A percentile compares a stretch with the other conserved stretches of the same genome.
Evolutionary conservation across 2,888 invertebrate genomes (phyloP).

Genomic region (Pterostichus madidus): DNA sequence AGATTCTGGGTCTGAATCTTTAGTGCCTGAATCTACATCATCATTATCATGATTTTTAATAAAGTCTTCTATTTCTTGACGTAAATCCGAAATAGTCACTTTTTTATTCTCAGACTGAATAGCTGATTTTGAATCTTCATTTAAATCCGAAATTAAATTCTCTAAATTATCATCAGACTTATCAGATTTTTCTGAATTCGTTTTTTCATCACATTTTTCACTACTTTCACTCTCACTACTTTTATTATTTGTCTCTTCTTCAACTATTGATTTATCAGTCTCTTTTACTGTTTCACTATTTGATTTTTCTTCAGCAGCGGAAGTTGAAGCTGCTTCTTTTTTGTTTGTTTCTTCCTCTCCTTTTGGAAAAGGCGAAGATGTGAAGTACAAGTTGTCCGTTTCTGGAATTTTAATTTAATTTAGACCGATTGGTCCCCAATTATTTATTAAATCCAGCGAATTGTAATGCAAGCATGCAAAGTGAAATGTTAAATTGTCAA

Average conservation of each 20-base stretch:
- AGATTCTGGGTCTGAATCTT: not conserved
- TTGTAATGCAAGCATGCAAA: constrained; percentile 18
- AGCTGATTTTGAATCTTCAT: constrained; percentile 19
- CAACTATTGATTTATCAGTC: not conserved
- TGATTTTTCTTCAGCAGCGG: not conserved
- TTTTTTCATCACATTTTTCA: constrained; percentile 13
- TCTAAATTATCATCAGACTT: constrained; percentile 25
- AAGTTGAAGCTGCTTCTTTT: not conserved
- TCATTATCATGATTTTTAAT: constrained; percentile 45
- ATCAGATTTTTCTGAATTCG: constrained; percentile 12
- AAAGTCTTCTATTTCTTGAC: constrained; percentile 55
- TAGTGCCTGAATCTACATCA: not conserved
- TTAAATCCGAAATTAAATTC: constrained; percentile 35
- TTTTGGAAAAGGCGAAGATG: constrained; percentile 40
- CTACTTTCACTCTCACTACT: constrained; percentile 37
- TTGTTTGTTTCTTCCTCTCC: constrained; percentile 27
- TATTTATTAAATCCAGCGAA: constrained; percentile 21
- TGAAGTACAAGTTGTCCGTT: constrained; percentile 26
- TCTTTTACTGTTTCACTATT: not conserved
- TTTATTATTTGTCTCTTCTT: not conserved
- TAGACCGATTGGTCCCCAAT: constrained; percentile 45
- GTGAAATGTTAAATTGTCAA: not conserved
- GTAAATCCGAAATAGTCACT: constrained; percentile 48
- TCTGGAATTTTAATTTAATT: constrained; percentile 58
- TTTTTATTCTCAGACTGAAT: constrained; percentile 23